Evolutionary conservation across 2,797 vertebrate species (phyloP), one percentile per base, ranked within the genome.

Genomic region (Perodicticus potto): DNA sequence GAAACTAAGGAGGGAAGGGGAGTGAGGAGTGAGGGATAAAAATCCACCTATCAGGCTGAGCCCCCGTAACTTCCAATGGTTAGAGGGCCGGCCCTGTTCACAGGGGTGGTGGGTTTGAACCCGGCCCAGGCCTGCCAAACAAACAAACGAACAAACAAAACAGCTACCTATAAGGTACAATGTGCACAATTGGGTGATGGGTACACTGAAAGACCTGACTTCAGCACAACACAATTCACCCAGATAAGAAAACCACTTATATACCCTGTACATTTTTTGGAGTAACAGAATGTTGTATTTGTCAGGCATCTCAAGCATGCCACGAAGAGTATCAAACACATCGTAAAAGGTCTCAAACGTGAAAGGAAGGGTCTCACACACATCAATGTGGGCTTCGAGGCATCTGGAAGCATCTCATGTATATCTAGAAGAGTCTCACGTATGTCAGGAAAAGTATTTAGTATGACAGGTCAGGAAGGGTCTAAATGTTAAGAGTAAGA

Each of bases 401-500:
- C 43, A 19, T 82, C 78, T 73, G 55, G 11, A 72, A 49, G 23
- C 20, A 37, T 70, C 25, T 93, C 45, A 65, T 25, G 9, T 19
- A n/a, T 40, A 20, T 85, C 72, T 49, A 61, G 69, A 73, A 69
- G 59, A 19, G 9, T 57, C 77, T 92, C 40, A 70, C 16, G 12
- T 69, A 34, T 29, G 14, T 69, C 34, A 86, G 34, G 73, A 86
- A 87, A 80, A 93, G 34, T 23, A 69, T 59, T 40, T 59, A 72
- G n/a, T 61, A 55, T 5, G 73, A 73, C 3, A 86, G 72, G 49
- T 63, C 55, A 81, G 4, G 55, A 73, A 73, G 34, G 9, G 25
- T 65, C 67, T 80, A 78, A n/a, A 80, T 16, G 34, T 85, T 91
- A n/a, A n/a, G 34, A 17, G 74, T 55, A 94, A 86, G 74, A 55